phyloP scores from a whole-genome alignment of 2,797 vertebrate genomes.

The Centroberyx gerrardi region DNA sequence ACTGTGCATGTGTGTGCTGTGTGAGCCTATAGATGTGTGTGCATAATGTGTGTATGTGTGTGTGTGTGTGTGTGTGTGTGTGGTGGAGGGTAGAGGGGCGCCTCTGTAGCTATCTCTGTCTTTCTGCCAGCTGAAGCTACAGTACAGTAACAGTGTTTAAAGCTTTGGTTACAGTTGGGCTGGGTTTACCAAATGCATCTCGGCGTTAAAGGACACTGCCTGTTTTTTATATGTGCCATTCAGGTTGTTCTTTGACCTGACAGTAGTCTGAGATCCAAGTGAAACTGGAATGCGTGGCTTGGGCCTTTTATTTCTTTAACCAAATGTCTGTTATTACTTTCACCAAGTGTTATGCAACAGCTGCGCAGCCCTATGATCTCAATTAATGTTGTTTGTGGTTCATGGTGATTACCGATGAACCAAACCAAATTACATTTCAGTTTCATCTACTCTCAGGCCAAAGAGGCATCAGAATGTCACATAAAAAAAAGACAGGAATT shows the following conservation, averaged over 20 bases:
- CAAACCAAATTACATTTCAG: neutral
- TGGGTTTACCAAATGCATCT: constrained; percentile 53
- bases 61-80: constrained; percentile 29
- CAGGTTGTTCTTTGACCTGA: constrained; percentile 23
- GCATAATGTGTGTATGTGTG: constrained; percentile 11
- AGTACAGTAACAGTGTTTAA: constrained; percentile 25
- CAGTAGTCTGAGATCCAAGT: constrained; percentile 3
- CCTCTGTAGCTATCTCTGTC: constrained; percentile 72
- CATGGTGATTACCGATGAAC: neutral
- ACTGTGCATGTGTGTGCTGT: constrained; percentile 32
- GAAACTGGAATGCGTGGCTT: neutral
- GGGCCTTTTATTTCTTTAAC: neutral
- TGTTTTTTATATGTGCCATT: constrained; percentile 28
- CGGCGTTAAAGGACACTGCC: constrained; percentile 26
- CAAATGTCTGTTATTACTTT: neutral
- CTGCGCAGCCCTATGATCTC: no score
- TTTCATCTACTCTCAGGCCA: constrained; percentile 36
- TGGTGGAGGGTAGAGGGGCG: constrained; percentile 27
- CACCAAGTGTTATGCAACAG: neutral
- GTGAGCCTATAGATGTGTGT: constrained; percentile 22
- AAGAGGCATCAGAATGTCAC: constrained; percentile 35
- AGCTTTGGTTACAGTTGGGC: constrained; percentile 20
- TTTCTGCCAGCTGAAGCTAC: constrained; percentile 73
- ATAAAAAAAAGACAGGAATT: constrained; percentile 1
- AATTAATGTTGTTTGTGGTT: neutral